Percentiles rank a stretch among this genome's conserved stretches.
Conservation (phyloP, 1,140 invertebrate genomes). For the Brachionus plicatilis region DNA sequence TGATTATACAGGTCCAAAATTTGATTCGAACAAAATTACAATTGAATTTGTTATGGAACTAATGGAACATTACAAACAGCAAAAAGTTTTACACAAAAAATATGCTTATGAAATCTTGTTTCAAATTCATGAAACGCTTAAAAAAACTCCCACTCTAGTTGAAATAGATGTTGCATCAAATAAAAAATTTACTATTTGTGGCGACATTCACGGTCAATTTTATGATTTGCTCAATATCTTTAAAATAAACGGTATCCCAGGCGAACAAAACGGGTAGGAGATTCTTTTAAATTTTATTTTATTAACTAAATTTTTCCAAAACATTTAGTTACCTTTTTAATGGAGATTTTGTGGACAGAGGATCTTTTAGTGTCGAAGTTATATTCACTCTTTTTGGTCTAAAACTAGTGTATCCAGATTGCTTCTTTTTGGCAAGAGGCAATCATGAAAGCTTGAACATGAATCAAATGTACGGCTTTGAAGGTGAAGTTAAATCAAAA, state of each 20-base stretch:
- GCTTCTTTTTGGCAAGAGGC: conserved; percentile 95
- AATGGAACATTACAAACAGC: conserved; percentile 80
- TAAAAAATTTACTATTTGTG: conserved; percentile 94
- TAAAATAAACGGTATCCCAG: conserved; percentile 88
- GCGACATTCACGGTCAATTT: conserved; percentile 99
- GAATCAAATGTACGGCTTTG: conserved; percentile 99
- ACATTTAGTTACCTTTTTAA: conserved; percentile 71
- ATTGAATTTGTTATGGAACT: conserved; percentile 68
- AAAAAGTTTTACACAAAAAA: conserved; percentile 89
- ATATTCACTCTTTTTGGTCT: conserved; percentile 96
- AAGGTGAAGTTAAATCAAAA: conserved; percentile 92
- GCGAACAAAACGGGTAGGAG: conserved; percentile 66
- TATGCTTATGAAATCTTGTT: conserved; percentile 84
- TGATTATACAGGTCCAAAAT: conserved; percentile 78
- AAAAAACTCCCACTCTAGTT: conserved; percentile 52
- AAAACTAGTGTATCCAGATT: conserved; percentile 89
- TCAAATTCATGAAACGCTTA: not conserved
- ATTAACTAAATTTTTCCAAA: not conserved
- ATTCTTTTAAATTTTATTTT: too few species aligned
- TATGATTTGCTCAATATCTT: conserved; percentile 98
- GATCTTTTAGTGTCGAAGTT: conserved; percentile 97
- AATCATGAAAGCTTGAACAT: conserved; percentile 96
- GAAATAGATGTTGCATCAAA: conserved; percentile 75
- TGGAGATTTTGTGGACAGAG: conserved; percentile 97
- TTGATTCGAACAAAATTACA: conserved; percentile 77